Percentiles rank a stretch among this genome's conserved stretches.
These are phyloP conservation scores for Rhinophrynus dorsalis DNA, from an alignment of 2,797 vertebrate species.

Conservation along the genomic window DNA sequence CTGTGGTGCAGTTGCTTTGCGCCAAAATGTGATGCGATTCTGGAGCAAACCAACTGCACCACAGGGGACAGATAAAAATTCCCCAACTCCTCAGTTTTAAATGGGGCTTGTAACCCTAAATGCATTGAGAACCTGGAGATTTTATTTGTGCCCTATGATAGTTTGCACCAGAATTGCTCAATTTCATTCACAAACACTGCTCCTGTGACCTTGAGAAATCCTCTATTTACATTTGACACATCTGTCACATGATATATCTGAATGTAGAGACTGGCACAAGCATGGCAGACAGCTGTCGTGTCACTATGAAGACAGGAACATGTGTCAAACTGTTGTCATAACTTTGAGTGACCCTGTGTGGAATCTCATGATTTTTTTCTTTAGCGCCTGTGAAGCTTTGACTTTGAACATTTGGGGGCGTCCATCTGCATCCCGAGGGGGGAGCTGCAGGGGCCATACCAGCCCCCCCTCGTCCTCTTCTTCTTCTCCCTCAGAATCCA, in stretches of 20 bases:
- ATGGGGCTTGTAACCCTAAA: too few species aligned
- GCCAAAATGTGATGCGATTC: too few species aligned
- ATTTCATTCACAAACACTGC: too few species aligned
- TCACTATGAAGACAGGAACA: neutral
- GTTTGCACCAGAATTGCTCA: too few species aligned
- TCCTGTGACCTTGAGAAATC: neutral
- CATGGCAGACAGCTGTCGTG: neutral
- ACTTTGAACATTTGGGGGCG: constrained; percentile 86
- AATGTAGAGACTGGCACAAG: neutral
- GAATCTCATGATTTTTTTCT: constrained; percentile 89
- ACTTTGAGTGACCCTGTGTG: constrained; percentile 85
- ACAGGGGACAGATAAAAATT: too few species aligned
- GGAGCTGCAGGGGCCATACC: constrained; percentile 86
- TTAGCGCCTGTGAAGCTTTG: constrained; percentile 86
- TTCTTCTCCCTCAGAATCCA: constrained; percentile 82
- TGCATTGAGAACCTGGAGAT: too few species aligned
- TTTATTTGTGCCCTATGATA: too few species aligned
- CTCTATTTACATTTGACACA: neutral
- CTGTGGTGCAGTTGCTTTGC: too few species aligned
- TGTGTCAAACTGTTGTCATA: constrained; percentile 87
- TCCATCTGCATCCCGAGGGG: constrained; percentile 70
- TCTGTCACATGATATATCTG: neutral
- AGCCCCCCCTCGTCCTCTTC: constrained; percentile 81
- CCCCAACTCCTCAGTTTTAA: too few species aligned
- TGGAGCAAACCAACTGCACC: too few species aligned